Conservation (phyloP, 1,140 invertebrate genomes). For the Musca domestica region DNA sequence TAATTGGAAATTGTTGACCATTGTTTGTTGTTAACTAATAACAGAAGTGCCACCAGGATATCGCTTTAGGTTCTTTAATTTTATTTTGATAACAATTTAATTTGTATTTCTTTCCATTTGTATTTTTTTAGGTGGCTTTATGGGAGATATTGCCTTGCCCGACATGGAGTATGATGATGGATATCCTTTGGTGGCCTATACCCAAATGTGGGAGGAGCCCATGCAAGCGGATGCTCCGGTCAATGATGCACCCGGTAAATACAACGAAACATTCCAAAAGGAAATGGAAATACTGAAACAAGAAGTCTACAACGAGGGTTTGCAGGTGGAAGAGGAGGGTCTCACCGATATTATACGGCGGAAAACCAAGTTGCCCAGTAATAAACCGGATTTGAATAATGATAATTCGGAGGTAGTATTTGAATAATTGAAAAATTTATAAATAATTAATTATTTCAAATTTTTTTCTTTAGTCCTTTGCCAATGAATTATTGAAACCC, state of each 20-base stretch:
- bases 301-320: slow-evolving; percentile 72
- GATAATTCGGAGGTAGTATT: not conserved
- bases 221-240: slow-evolving; percentile 37
- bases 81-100: no score
- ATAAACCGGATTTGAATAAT: slow-evolving; percentile 36
- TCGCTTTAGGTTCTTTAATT: no score
- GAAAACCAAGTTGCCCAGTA: slow-evolving; percentile 62
- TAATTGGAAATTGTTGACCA: slow-evolving; percentile 13
- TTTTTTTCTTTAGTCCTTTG: slow-evolving; percentile 30
- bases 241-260: slow-evolving; percentile 47
- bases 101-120: not conserved
- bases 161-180: slow-evolving; percentile 52
- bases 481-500: slow-evolving; percentile 42
- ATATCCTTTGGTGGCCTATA: slow-evolving; percentile 42
- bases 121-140: slow-evolving; percentile 65
- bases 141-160: slow-evolving; percentile 78
- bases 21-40: not conserved
- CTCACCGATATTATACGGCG: slow-evolving; percentile 68
- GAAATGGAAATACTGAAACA: slow-evolving; percentile 75
- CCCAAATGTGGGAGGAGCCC: slow-evolving; percentile 29
- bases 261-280: slow-evolving; percentile 67
- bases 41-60: no score
- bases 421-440: no score
- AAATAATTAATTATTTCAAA: no score
- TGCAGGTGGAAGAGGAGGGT: slow-evolving; percentile 79